A percentile compares a stretch with the other conserved stretches of the same genome.
Conservation (phyloP, 2,797 vertebrate genomes). For the Parauchenoglanis ngamensis region DNA sequence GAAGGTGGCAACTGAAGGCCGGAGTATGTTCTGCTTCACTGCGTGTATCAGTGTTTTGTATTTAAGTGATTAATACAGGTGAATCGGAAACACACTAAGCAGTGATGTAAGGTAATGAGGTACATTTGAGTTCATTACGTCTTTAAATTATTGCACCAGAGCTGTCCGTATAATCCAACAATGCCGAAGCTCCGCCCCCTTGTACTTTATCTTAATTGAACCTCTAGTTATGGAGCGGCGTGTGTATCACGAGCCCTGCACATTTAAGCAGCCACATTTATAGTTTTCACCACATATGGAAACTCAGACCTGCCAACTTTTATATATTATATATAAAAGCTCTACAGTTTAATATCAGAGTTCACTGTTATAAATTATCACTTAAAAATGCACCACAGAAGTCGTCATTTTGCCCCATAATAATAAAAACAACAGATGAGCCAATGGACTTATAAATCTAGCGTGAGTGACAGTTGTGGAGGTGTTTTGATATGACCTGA, state of each 20-base stretch:
- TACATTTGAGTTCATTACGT: neutral
- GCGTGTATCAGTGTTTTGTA: neutral
- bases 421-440: neutral
- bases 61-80: neutral
- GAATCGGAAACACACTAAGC: neutral
- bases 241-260: neutral
- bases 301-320: neutral
- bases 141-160: neutral
- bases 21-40: neutral
- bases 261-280: neutral
- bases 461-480: no score
- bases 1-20: neutral
- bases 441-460: neutral
- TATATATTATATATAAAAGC: neutral
- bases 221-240: neutral
- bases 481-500: neutral
- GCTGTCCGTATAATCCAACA: neutral
- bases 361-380: neutral
- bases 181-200: neutral
- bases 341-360: neutral
- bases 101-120: neutral
- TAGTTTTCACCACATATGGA: neutral
- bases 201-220: neutral
- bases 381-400: neutral
- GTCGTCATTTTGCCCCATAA: neutral